Percentiles rank a stretch among this genome's conserved stretches.
These are phyloP conservation scores for Sinocyclocheilus rhinocerous DNA, from an alignment of 2,113 vertebrate species.

Conservation along the genomic window DNA sequence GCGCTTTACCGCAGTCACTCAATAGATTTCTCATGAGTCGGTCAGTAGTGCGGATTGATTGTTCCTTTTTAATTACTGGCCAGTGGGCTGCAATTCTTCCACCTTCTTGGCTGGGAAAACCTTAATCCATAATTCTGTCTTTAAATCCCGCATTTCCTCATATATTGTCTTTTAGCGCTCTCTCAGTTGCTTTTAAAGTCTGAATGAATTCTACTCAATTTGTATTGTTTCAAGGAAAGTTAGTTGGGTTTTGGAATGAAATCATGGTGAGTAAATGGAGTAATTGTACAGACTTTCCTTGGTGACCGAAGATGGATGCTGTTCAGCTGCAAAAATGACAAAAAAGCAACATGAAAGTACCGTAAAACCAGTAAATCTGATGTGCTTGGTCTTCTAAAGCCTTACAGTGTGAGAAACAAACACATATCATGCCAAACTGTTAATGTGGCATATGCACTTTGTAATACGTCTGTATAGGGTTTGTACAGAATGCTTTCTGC, in stretches of 20 bases:
- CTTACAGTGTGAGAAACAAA: background rate
- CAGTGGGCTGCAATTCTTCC: constrained; percentile 67
- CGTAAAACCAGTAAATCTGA: background rate
- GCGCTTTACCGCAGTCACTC: constrained; percentile 76
- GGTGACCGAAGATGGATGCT: background rate
- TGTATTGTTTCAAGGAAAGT: background rate
- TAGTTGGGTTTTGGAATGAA: background rate
- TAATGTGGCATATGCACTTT: background rate
- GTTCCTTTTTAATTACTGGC: constrained; percentile 79
- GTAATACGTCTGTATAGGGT: background rate
- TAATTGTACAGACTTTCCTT: background rate
- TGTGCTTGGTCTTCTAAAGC: background rate
- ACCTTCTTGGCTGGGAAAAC: constrained; percentile 59
- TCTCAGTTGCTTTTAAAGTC: background rate
- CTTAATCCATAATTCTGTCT: constrained; percentile 48
- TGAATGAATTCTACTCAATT: background rate
- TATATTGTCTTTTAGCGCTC: background rate
- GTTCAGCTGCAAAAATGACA: background rate
- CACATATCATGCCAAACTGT: background rate
- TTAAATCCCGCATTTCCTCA: background rate
- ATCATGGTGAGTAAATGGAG: background rate
- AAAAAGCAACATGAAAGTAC: background rate
- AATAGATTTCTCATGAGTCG: constrained; percentile 78
- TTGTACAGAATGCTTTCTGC: background rate
- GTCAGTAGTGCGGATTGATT: constrained; percentile 79